Evolutionary conservation across 2,113 vertebrate species (phyloP).

Genomic region (Hemichromis elongatus): DNA sequence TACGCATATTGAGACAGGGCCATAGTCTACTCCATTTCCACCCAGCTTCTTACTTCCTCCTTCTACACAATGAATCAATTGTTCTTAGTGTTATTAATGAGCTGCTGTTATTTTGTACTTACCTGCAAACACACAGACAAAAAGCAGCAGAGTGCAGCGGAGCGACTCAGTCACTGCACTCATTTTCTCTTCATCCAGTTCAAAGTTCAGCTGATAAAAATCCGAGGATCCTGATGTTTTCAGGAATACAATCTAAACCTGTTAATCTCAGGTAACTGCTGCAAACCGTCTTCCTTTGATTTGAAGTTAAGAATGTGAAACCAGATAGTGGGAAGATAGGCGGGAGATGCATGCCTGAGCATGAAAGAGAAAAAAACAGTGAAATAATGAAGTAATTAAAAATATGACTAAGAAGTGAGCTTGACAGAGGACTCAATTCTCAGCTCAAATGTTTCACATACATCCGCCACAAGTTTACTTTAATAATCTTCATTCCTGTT

Average conservation of each 20-base stretch:
- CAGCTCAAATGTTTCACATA: too few relatives aligned
- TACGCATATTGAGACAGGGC: too few relatives aligned
- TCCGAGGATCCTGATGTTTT: rapidly evolving
- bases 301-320: background rate
- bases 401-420: too few relatives aligned
- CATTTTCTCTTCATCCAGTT: background rate
- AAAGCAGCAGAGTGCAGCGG: background rate
- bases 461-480: too few relatives aligned
- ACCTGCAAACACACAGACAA: background rate
- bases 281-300: background rate
- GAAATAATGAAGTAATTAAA: too few relatives aligned
- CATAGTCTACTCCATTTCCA: background rate
- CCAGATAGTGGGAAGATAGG: background rate
- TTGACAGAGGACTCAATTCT: too few relatives aligned
- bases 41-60: rapidly evolving
- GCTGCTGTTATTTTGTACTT: background rate
- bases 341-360: too few relatives aligned
- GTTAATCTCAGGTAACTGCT: background rate
- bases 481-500: too few relatives aligned
- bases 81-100: background rate
- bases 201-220: background rate
- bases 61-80: background rate
- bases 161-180: background rate
- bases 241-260: background rate
- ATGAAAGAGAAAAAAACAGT: too few relatives aligned